A percentile compares a stretch with the other conserved stretches of the same genome.
phyloP scores from a whole-genome alignment of 2,797 vertebrate species.

The Zenarchopterus dispar region DNA sequence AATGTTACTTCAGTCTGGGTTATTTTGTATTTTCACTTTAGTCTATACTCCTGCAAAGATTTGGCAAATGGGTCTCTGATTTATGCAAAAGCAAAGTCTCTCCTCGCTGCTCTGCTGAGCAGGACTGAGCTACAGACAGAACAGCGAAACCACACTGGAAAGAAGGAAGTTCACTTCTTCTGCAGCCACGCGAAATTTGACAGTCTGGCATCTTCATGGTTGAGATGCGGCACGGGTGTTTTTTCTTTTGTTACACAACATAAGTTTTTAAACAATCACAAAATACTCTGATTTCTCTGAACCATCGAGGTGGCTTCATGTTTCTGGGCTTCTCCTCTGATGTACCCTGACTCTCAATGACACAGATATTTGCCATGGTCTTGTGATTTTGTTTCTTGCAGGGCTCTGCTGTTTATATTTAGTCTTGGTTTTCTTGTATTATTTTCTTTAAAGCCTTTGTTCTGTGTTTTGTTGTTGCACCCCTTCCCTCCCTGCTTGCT shows the following conservation, averaged over 20 bases:
- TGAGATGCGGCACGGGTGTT: background rate
- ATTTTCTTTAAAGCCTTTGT: no score
- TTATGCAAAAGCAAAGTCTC: background rate
- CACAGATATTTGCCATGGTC: no score
- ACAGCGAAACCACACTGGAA: background rate
- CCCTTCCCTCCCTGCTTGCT: no score
- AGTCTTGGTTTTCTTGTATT: no score
- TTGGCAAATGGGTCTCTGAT: background rate
- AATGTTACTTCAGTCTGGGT: background rate
- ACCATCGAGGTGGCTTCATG: background rate
- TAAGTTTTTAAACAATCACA: no score
- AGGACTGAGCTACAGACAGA: background rate
- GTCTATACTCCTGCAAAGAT: background rate
- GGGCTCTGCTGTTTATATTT: no score
- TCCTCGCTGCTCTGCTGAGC: background rate
- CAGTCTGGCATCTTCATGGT: background rate
- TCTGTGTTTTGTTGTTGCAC: no score
- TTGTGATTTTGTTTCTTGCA: background rate
- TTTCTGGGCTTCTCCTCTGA: background rate
- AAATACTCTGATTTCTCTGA: no score
- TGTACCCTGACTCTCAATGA: background rate
- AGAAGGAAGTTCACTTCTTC: background rate
- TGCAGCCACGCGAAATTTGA: slow-evolving; percentile 1
- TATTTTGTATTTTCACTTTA: background rate
- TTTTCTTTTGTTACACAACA: background rate